Base-by-base conservation (phyloP, 2,113 vertebrate genomes). In the Ammodytes dubius region DNA sequence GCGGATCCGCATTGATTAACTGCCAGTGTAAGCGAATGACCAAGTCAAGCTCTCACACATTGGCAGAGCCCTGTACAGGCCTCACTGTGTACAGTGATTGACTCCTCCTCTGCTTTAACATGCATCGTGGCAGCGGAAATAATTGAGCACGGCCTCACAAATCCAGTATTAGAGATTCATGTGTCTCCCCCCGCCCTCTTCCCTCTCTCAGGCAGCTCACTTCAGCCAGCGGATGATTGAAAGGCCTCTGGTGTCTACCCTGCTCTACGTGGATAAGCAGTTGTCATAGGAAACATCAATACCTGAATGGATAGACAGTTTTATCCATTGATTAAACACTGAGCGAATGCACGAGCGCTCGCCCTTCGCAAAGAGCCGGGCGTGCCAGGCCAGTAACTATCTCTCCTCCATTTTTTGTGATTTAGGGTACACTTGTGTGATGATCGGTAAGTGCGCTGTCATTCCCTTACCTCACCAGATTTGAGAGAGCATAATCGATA, bases 271-370 rank as follows among this genome's bases (percentile, higher is more conserved):
- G 91, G 90, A 93, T 93, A 94, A 94, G 91, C 90, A 90, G 89
- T 91, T 91, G 91, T 94, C 91, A 92, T 92, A 91, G 88, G 79
- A 80, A 82, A 87, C 88, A 89, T 95, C 93, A 82, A 93, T 92
- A 93, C 77, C 58, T 89, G 88, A 93, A 94, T 93, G 88, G 89
- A 94, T 91, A 92, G 88, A 93, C 91, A 87, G 91, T 93, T 94
- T 93, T 90, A 94, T 91, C 70, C 91, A 94, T 93, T 92, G 92
- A 95, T 94, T 93, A 93, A 94, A 92, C 93, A 91, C 82, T 92
- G 87, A 94, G 87, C 66, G 80, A 93, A 92, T 92, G 92, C 86
- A 79, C 56, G 57, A 88, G 79, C 87, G 72, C 88, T 91, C 75
- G 52, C 82, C 89, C 89, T 86, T 77, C 37, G 74, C 82, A 58